Percentiles rank a stretch among this genome's conserved stretches.
These are phyloP conservation scores for Cryptocephalus primarius DNA, from an alignment of 2,888 invertebrate species.

Conservation along the genomic window DNA sequence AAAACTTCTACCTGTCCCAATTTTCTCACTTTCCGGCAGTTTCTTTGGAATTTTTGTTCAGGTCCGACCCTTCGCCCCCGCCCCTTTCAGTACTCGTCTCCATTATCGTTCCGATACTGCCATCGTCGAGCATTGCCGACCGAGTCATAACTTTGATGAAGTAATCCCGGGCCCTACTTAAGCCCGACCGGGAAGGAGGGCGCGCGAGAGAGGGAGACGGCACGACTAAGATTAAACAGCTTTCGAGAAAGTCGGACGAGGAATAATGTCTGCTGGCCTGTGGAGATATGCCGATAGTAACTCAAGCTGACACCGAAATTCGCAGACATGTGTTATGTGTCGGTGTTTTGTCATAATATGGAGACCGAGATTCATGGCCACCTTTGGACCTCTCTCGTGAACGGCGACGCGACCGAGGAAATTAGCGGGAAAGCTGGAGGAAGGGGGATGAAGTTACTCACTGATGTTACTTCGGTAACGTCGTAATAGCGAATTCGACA, in stretches of 20 bases:
- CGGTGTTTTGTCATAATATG: constrained; percentile 13
- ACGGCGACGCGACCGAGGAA: too few species aligned
- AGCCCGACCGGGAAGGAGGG: neutral
- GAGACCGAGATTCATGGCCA: constrained; percentile 8
- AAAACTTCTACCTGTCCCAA: too few species aligned
- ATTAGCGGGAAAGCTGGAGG: too few species aligned
- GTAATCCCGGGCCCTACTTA: constrained; percentile 1
- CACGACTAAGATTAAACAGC: constrained; percentile 36
- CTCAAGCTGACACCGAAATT: constrained; percentile 37
- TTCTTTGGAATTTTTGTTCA: too few species aligned
- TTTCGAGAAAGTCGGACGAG: constrained; percentile 27
- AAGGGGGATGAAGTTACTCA: too few species aligned
- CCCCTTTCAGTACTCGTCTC: too few species aligned
- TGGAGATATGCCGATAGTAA: constrained; percentile 38
- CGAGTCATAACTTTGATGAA: constrained; percentile 37
- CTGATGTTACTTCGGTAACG: too few species aligned
- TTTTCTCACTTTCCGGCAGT: too few species aligned
- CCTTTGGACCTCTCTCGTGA: neutral
- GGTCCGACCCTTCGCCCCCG: too few species aligned
- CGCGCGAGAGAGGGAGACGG: constrained; percentile 3
- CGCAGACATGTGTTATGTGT: constrained; percentile 37
- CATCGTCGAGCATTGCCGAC: neutral
- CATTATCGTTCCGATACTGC: neutral
- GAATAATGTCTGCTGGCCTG: constrained; percentile 30
- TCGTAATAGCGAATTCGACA: too few species aligned